Conservation (phyloP, 2,797 vertebrate genomes). For the Helarctos malayanus region DNA sequence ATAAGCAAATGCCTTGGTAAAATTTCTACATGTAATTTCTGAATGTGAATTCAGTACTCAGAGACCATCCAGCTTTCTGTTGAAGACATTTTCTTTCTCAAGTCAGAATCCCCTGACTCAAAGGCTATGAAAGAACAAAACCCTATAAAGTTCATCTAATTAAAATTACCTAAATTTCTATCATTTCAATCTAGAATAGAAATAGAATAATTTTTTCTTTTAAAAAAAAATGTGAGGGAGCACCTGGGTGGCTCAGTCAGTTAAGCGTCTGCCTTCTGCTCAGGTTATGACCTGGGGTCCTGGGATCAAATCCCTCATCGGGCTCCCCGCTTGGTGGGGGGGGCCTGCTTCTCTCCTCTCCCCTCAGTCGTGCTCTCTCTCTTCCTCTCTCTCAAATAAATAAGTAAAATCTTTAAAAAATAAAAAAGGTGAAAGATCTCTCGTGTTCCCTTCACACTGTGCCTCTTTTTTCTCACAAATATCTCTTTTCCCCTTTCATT, state of each 20-base stretch:
- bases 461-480: constrained; percentile 29
- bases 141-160: background rate
- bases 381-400: no score
- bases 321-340: no score
- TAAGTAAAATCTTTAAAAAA: background rate
- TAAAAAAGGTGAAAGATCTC: background rate
- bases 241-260: no score
- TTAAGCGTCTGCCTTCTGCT: no score
- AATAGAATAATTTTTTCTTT: constrained; percentile 37
- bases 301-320: no score
- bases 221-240: background rate
- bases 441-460: background rate
- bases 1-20: background rate
- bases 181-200: background rate
- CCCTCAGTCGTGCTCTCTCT: no score
- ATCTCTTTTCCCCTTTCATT: background rate
- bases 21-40: constrained; percentile 21
- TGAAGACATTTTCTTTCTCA: background rate
- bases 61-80: constrained; percentile 8
- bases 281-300: no score
- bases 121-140: constrained; percentile 33
- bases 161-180: constrained; percentile 24
- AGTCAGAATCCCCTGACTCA: constrained; percentile 1
- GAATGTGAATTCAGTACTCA: background rate
- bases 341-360: no score